Evolutionary conservation across 2,113 vertebrate genomes (phyloP).

Genomic region (Mus musculus): DNA sequence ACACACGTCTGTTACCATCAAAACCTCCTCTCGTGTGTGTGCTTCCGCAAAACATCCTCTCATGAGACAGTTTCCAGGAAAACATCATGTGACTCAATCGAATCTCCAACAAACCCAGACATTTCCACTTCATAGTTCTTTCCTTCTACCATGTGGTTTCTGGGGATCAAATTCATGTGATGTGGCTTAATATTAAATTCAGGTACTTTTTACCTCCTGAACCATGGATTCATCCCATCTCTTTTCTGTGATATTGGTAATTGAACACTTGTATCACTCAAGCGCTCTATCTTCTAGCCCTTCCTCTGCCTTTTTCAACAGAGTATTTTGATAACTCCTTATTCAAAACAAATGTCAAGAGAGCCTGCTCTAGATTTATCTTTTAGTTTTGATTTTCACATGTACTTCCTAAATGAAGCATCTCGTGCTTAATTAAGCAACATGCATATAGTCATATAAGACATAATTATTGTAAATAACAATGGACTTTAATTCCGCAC

Average conservation of each 20-base stretch:
- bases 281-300: not conserved
- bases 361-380: not conserved
- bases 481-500: not conserved
- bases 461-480: not conserved
- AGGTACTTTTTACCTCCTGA: not conserved
- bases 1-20: too few relatives aligned
- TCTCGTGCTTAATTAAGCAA: conserved; percentile 47
- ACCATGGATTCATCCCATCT: not conserved
- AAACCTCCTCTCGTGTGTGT: too few relatives aligned
- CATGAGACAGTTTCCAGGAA: too few relatives aligned
- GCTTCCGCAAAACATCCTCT: too few relatives aligned
- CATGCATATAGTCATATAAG: not conserved
- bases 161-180: not conserved
- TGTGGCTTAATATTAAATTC: not conserved
- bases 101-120: too few relatives aligned
- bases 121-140: not conserved
- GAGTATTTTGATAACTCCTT: not conserved
- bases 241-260: not conserved
- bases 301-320: not conserved
- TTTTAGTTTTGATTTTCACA: conserved; percentile 16
- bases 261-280: not conserved
- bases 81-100: too few relatives aligned
- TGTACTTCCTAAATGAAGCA: not conserved
- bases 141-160: not conserved
- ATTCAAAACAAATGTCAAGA: conserved; percentile 3